Evolutionary conservation across 2,888 invertebrate species (phyloP).

Genomic region (Axea sp.): DNA sequence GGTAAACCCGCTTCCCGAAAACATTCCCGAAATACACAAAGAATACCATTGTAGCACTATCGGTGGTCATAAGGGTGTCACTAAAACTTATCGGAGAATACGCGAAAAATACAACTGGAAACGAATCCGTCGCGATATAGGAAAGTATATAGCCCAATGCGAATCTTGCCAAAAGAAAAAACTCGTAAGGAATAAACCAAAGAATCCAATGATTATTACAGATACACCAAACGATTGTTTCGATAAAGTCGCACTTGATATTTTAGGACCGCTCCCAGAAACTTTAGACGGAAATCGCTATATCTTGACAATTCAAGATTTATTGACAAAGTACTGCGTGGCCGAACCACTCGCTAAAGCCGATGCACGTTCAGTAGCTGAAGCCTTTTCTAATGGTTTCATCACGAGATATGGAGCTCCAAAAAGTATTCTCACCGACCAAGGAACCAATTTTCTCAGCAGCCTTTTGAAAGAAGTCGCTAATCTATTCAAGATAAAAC

Average conservation of each 20-base stretch:
- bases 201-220: slow-evolving; percentile 57
- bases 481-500: not conserved
- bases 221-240: slow-evolving; percentile 25
- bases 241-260: not conserved
- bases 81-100: slow-evolving; percentile 6
- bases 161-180: slow-evolving; percentile 51
- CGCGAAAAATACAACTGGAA: slow-evolving; percentile 55
- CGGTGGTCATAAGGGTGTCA: no score
- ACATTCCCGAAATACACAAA: no score
- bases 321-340: not conserved
- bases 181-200: slow-evolving; percentile 14
- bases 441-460: not conserved
- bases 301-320: not conserved
- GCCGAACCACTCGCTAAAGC: not conserved
- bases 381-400: not conserved
- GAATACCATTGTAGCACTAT: no score
- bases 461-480: not conserved
- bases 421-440: not conserved
- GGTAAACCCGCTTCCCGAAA: no score
- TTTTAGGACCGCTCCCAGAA: not conserved
- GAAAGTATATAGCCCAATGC: slow-evolving; percentile 42
- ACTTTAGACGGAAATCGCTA: not conserved
- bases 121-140: slow-evolving; percentile 39
- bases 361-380: not conserved
- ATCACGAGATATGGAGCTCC: not conserved